Evolutionary conservation across 2,888 invertebrate genomes (phyloP).

Genomic region (Watsonalla cultraria): DNA sequence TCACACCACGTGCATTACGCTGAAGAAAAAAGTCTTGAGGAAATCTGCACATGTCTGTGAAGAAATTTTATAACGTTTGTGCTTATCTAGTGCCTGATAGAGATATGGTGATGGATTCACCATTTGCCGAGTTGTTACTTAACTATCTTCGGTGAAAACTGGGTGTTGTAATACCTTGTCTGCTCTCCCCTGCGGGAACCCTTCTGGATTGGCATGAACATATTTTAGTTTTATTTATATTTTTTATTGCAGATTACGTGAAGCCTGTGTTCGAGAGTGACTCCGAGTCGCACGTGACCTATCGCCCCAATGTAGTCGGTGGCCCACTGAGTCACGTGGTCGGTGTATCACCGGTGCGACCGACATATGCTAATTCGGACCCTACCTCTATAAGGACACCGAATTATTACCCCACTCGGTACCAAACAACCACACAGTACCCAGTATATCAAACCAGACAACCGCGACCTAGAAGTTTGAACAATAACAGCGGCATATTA

Average conservation of each 20-base stretch:
- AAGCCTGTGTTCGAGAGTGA: constrained; percentile 61
- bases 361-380: constrained; percentile 19
- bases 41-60: no score
- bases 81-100: no score
- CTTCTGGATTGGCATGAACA: no score
- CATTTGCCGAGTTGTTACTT: no score
- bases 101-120: no score
- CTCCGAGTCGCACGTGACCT: constrained; percentile 34
- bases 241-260: constrained; percentile 42
- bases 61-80: no score
- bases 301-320: constrained; percentile 54
- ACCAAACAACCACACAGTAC: constrained; percentile 13
- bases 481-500: constrained; percentile 38
- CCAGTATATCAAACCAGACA: constrained; percentile 18
- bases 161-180: no score
- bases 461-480: constrained; percentile 32
- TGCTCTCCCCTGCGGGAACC: no score
- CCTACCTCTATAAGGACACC: constrained; percentile 3
- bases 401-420: constrained; percentile 12
- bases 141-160: no score
- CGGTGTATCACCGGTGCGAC: constrained; percentile 45
- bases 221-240: background rate
- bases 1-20: no score
- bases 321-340: constrained; percentile 50
- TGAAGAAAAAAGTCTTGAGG: no score